Evolutionary conservation across 2,113 vertebrate genomes (phyloP).

Genomic region (Glareola pratincola): DNA sequence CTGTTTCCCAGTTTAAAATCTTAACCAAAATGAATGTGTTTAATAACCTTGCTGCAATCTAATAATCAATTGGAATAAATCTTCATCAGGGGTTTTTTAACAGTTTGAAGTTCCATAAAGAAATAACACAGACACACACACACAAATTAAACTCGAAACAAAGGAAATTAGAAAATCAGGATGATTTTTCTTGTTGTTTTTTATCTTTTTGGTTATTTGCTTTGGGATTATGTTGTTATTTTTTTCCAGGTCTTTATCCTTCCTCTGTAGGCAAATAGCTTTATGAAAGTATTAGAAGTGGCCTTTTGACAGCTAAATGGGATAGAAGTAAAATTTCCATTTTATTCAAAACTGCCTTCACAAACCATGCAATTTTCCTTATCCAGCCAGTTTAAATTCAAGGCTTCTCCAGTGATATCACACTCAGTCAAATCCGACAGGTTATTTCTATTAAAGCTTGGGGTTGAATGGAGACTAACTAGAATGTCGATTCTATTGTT

Average conservation of each 20-base stretch:
- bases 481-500: slow-evolving; percentile 61
- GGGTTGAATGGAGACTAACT: slow-evolving; percentile 73
- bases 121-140: background rate
- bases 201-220: slow-evolving; percentile 8
- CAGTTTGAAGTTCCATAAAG: background rate
- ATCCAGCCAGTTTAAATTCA: slow-evolving; percentile 71
- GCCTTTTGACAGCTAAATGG: slow-evolving; percentile 70
- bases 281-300: slow-evolving; percentile 63
- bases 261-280: slow-evolving; percentile 62
- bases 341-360: slow-evolving; percentile 68
- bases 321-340: slow-evolving; percentile 69
- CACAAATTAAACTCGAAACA: background rate
- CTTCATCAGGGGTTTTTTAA: background rate
- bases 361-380: slow-evolving; percentile 69
- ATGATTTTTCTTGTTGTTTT: background rate
- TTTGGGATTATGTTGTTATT: background rate
- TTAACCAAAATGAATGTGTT: slow-evolving; percentile 36
- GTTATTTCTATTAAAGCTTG: slow-evolving; percentile 77
- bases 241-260: slow-evolving; percentile 2
- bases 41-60: slow-evolving; percentile 16
- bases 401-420: slow-evolving; percentile 68
- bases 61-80: slow-evolving; percentile 7
- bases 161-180: background rate
- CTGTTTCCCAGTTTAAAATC: slow-evolving; percentile 23
- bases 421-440: slow-evolving; percentile 73